phyloP scores from a whole-genome alignment of 2,113 vertebrate species.

The Donacobius atricapilla region DNA sequence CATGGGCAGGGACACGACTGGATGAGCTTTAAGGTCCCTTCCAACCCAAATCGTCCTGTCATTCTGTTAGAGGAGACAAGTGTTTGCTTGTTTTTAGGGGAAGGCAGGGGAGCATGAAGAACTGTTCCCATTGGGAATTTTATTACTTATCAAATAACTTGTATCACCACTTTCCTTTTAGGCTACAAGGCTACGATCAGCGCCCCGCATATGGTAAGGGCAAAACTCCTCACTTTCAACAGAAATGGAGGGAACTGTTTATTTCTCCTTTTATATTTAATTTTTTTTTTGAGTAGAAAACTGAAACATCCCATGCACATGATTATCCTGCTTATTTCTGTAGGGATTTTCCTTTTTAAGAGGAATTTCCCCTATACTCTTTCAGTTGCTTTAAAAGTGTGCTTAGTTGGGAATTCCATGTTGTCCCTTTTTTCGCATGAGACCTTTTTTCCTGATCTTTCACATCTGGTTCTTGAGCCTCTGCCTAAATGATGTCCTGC shows the following conservation, averaged over 20 bases:
- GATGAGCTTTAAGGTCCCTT: not conserved
- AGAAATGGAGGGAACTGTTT: not conserved
- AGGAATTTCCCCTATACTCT: not conserved
- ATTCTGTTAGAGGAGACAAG: not conserved
- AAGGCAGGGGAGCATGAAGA: not conserved
- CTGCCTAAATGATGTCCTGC: not conserved
- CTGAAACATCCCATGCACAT: rapidly evolving
- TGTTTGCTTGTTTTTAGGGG: not conserved
- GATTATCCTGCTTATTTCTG: not conserved
- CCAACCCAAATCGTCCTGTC: not conserved
- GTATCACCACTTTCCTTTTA: not conserved
- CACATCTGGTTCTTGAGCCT: not conserved
- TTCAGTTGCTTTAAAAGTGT: not conserved
- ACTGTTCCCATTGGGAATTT: rapidly evolving
- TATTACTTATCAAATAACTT: not conserved
- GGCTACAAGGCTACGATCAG: slow-evolving; percentile 91
- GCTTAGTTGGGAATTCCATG: not conserved
- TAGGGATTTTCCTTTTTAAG: not conserved
- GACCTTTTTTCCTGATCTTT: not conserved
- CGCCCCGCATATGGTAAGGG: slow-evolving; percentile 89
- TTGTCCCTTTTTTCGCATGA: not conserved
- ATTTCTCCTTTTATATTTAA: not conserved
- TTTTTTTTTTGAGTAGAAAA: not conserved
- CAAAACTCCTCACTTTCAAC: not conserved
- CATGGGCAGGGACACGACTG: not conserved